These are phyloP conservation scores for Girardinichthys multiradiatus DNA, from an alignment of 2,113 vertebrate species.

Conservation along the genomic window DNA sequence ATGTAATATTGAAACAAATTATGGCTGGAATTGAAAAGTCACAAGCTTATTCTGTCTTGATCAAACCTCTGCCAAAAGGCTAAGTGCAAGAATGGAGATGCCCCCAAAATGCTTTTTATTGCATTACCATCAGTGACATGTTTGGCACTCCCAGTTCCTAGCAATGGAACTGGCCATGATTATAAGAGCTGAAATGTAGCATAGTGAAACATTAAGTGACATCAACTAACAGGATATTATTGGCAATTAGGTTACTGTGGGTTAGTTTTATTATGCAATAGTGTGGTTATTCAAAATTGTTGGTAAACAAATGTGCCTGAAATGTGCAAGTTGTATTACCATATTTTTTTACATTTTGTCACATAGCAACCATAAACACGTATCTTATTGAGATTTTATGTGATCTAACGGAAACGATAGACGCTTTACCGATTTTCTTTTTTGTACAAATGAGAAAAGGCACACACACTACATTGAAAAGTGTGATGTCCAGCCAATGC, in stretches of 20 bases:
- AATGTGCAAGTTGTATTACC: neutral
- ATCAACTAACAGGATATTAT: neutral
- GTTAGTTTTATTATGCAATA: neutral
- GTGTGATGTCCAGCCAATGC: too few relatives aligned
- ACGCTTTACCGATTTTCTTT: too few relatives aligned
- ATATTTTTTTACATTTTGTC: neutral
- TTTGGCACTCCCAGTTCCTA: conserved; percentile 60
- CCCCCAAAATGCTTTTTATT: conserved; percentile 90
- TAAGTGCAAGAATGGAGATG: conserved; percentile 91
- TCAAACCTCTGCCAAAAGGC: conserved; percentile 96
- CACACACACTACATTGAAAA: too few relatives aligned
- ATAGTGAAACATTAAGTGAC: conserved; percentile 8
- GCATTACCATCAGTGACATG: conserved; percentile 95
- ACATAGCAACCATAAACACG: too few relatives aligned
- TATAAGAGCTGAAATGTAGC: conserved; percentile 23
- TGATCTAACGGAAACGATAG: too few relatives aligned
- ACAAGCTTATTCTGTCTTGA: conserved; percentile 98
- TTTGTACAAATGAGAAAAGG: too few relatives aligned
- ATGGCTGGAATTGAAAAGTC: conserved; percentile 99
- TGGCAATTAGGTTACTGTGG: conserved; percentile 10
- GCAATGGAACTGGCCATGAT: conserved; percentile 58
- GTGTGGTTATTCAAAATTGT: neutral
- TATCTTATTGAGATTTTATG: too few relatives aligned
- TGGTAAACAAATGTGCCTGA: neutral
- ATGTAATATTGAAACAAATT: conserved; percentile 99